Evolutionary conservation across 1,140 invertebrate genomes (phyloP).

Genomic region (Hypothenemus hampei): DNA sequence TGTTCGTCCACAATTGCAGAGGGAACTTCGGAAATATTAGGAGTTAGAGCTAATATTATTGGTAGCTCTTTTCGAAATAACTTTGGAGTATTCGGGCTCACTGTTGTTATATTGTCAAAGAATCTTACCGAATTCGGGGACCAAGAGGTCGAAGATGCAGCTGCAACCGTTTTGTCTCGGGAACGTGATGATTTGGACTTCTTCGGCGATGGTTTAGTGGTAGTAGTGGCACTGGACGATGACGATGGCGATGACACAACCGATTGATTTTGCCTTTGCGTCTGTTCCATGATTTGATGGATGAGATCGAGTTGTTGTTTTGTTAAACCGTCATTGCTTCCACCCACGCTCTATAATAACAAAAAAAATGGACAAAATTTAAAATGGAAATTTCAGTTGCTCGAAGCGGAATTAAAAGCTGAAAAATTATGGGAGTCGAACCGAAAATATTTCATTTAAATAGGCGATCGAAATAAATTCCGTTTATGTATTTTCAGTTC

Average conservation of each 20-base stretch:
- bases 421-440: too few species aligned
- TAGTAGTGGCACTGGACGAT: too few species aligned
- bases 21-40: too few species aligned
- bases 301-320: constrained; percentile 71
- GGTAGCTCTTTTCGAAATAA: too few species aligned
- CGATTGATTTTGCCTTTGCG: constrained; percentile 50
- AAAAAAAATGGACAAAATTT: neutral
- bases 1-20: too few species aligned
- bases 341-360: constrained; percentile 44
- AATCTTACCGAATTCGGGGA: constrained; percentile 26
- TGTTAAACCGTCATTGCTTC: constrained; percentile 61
- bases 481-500: neutral
- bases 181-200: constrained; percentile 32
- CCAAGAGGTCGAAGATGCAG: constrained; percentile 23
- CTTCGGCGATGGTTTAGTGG: constrained; percentile 38
- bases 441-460: constrained; percentile 5
- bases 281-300: constrained; percentile 74
- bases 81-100: too few species aligned
- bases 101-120: too few species aligned
- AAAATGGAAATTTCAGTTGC: too few species aligned
- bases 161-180: constrained; percentile 23
- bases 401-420: too few species aligned
- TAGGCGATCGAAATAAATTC: constrained; percentile 4
- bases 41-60: too few species aligned
- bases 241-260: constrained; percentile 37